These are phyloP conservation scores for Pygocentrus nattereri DNA, from an alignment of 2,797 vertebrate species.

Conservation along the genomic window DNA sequence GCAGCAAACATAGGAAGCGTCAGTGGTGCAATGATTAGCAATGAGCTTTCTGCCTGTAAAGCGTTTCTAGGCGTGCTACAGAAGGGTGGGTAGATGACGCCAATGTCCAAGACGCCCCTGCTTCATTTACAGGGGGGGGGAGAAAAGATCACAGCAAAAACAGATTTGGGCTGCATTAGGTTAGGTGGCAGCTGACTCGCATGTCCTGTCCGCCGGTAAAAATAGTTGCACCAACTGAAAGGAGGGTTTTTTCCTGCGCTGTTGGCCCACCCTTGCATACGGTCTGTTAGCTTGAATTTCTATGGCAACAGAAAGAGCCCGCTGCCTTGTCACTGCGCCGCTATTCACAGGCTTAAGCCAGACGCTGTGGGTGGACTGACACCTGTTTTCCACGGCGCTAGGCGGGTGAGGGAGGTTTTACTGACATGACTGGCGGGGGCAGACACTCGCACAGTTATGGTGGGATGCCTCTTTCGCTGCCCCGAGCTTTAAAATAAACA, in stretches of 20 bases:
- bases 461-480: conserved; percentile 22
- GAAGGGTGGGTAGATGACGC: background rate
- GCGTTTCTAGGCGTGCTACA: background rate
- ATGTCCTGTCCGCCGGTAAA: conserved; percentile 34
- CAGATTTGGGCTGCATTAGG: conserved; percentile 26
- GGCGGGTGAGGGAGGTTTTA: conserved; percentile 24
- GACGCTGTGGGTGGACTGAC: conserved; percentile 42
- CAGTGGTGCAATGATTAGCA: conserved; percentile 63
- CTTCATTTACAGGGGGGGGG: background rate
- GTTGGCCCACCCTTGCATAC: conserved; percentile 37
- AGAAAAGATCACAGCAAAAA: conserved; percentile 26
- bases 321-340: conserved; percentile 34
- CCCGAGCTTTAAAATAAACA: conserved; percentile 25
- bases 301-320: conserved; percentile 53
- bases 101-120: background rate
- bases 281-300: conserved; percentile 52
- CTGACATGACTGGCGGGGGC: conserved; percentile 24
- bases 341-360: conserved; percentile 32
- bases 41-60: conserved; percentile 49
- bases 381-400: conserved; percentile 39
- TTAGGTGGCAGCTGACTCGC: conserved; percentile 20
- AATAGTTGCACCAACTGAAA: conserved; percentile 57
- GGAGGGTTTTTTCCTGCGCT: conserved; percentile 30
- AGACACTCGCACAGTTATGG: conserved; percentile 36
- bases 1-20: conserved; percentile 38